Base-by-base conservation (phyloP, 2,888 invertebrate genomes). In the Timema cristinae region DNA sequence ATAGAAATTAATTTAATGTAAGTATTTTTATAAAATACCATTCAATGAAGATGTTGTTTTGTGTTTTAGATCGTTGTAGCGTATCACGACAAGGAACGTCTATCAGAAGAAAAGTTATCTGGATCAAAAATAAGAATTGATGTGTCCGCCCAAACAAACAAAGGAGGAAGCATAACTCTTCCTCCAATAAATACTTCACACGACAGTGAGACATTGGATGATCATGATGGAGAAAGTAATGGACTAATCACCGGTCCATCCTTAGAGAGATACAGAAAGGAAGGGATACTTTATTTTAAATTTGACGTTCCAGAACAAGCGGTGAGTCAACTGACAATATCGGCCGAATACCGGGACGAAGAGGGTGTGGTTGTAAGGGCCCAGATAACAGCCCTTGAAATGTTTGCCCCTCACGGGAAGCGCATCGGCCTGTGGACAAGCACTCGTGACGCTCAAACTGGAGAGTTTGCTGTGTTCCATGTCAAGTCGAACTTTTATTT, bases 381-480 rank as follows among this genome's bases (percentile, higher is more conserved):
- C 7, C 67, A 63, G n/a, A 66, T 75, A 32, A 76, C 74, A 51
- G 78, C 76, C 49, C 75, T 79, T 8, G 74, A 80, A 6, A 81
- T 80, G 74, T 82, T 79, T 75, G 83, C 84, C 0, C 80, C 81
- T 0, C 79, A 80, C 52, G 78, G 80, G 54, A 82, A 82, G 73
- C 84, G 80, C 78, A 78, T 86, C 9, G 80, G 81, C 50, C 80
- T 86, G 10, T 79, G 82, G 71, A 82, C 85, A 4, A 84, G 84
- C 54, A 85, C 85, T n/a, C 79, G 77, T 50, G 75, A 76, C 51
- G 79, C 80, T 47, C 76, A 81, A 75, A 83, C 84, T 7, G 85
- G 85, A 71, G 83, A 86, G 75, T 87, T 84, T 79, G 85, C 84
- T 76, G 81, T 86, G 10, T 83, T 87, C 76, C 86, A 86, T 75